Evolutionary conservation across 2,113 vertebrate genomes (phyloP).

Genomic region (Perca schrenkii): DNA sequence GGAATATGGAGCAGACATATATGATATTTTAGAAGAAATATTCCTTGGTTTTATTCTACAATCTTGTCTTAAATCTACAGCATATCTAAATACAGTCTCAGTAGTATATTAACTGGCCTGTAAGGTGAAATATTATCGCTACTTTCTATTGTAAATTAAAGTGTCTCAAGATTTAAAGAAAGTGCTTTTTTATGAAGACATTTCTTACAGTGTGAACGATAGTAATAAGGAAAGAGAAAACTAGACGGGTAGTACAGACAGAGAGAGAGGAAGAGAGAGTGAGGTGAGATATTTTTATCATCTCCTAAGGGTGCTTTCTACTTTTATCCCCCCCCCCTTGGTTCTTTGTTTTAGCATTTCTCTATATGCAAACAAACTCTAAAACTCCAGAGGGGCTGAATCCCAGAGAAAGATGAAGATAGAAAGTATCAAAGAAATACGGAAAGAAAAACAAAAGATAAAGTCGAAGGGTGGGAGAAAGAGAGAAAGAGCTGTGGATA

Average conservation of each 20-base stretch:
- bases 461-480: not conserved
- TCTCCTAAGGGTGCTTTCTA: slow-evolving; percentile 63
- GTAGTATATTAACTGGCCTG: not conserved
- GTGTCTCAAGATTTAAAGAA: slow-evolving; percentile 30
- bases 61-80: slow-evolving; percentile 4
- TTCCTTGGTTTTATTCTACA: not conserved
- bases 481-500: slow-evolving; percentile 6
- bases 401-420: slow-evolving; percentile 33
- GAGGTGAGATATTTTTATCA: slow-evolving; percentile 75
- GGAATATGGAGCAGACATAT: not conserved
- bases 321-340: slow-evolving; percentile 59
- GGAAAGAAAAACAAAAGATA: slow-evolving; percentile 23
- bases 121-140: not conserved
- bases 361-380: slow-evolving; percentile 53
- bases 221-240: slow-evolving; percentile 39
- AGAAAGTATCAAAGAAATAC: slow-evolving; percentile 45
- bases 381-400: slow-evolving; percentile 61
- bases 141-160: slow-evolving; percentile 3
- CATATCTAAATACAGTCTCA: not conserved
- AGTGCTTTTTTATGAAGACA: slow-evolving; percentile 34
- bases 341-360: slow-evolving; percentile 72
- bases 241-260: slow-evolving; percentile 38
- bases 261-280: slow-evolving; percentile 26
- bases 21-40: not conserved
- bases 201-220: slow-evolving; percentile 38